Percentiles rank a stretch among this genome's conserved stretches.
These are phyloP conservation scores for Drosophila lacteicornis DNA, from an alignment of 1,140 invertebrate species.

Conservation along the genomic window DNA sequence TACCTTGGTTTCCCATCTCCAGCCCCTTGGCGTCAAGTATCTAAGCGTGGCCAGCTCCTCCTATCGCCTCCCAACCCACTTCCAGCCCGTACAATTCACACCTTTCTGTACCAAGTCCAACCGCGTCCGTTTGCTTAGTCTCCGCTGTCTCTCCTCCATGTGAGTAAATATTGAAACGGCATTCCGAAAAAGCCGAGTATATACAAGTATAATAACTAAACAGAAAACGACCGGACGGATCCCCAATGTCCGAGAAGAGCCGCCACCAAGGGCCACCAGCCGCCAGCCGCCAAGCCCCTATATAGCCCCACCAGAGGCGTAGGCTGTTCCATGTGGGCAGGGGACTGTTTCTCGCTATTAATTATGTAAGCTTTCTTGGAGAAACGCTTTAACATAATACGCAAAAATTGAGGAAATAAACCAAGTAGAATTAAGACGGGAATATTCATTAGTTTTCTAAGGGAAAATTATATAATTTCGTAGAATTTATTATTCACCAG, in stretches of 20 bases:
- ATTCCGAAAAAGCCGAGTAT: conserved; percentile 47
- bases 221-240: conserved; percentile 6
- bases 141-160: conserved; percentile 16
- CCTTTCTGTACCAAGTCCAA: conserved; percentile 52
- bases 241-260: conserved; percentile 9
- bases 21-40: neutral
- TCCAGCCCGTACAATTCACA: conserved; percentile 42
- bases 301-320: conserved; percentile 10
- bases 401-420: neutral
- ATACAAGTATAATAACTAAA: conserved; percentile 32
- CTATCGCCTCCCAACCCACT: neutral
- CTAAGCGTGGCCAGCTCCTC: neutral
- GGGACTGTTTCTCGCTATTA: neutral
- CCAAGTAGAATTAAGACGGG: too few relatives aligned
- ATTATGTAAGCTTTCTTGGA: conserved; percentile 8
- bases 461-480: neutral
- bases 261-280: conserved; percentile 1
- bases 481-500: neutral
- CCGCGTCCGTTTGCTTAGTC: conserved; percentile 16
- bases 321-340: conserved; percentile 9
- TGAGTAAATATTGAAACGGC: conserved; percentile 60
- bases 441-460: neutral
- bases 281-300: conserved; percentile 40
- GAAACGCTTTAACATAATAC: neutral
- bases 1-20: neutral